Conservation (phyloP, 2,888 invertebrate genomes). For the Oeneis ivallda region DNA sequence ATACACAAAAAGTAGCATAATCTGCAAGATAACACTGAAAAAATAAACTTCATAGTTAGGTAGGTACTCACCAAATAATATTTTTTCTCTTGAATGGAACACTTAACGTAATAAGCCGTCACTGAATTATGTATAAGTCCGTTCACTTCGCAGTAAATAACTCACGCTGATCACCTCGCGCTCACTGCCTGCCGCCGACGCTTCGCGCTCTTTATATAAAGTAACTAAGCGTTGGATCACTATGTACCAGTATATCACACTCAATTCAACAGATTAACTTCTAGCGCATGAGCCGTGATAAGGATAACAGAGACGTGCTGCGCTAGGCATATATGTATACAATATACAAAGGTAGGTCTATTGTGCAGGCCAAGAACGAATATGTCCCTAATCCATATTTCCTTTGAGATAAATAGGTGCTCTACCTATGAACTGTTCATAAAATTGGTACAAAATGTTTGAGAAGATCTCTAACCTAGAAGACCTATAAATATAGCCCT, state of each 20-base stretch:
- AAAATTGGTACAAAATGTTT: too few species aligned
- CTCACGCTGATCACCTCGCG: constrained; percentile 49
- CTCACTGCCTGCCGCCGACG: constrained; percentile 65
- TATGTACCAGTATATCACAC: constrained; percentile 47
- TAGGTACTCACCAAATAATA: constrained; percentile 30
- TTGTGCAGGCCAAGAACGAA: too few species aligned
- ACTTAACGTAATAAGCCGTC: constrained; percentile 26
- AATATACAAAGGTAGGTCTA: too few species aligned
- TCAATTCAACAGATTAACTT: constrained; percentile 65
- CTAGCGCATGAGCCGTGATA: constrained; percentile 57
- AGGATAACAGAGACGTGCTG: constrained; percentile 32
- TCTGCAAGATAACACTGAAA: not conserved
- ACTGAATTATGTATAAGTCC: constrained; percentile 22
- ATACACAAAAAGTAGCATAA: not conserved
- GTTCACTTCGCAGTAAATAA: constrained; percentile 37
- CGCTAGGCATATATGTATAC: not conserved
- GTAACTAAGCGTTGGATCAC: constrained; percentile 48
- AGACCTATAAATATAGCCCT: too few species aligned
- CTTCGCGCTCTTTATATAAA: constrained; percentile 66
- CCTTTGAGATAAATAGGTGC: too few species aligned
- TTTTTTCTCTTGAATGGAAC: constrained; percentile 21
- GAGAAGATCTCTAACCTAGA: too few species aligned
- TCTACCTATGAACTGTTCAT: too few species aligned
- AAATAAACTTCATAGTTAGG: not conserved
- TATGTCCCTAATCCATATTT: too few species aligned